Evolutionary conservation across 2,113 vertebrate species (phyloP).

Genomic region (Phalacrocorax aristotelis): DNA sequence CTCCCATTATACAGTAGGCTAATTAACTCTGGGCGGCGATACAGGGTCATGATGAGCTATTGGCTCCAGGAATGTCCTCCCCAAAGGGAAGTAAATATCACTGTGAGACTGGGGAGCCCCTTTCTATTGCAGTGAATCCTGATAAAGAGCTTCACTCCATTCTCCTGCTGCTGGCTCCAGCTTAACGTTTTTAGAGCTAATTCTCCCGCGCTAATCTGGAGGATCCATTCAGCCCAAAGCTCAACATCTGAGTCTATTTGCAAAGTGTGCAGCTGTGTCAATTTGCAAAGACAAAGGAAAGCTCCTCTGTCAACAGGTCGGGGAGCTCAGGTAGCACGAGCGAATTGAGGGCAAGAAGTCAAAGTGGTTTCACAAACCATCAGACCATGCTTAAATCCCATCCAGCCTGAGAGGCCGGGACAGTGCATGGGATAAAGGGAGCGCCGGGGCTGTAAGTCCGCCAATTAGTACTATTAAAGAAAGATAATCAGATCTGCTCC

Average conservation of each 20-base stretch:
- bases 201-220: slow-evolving; percentile 75
- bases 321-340: slow-evolving; percentile 80
- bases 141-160: slow-evolving; percentile 71
- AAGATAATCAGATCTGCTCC: slow-evolving; percentile 77
- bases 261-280: slow-evolving; percentile 93
- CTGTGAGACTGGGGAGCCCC: slow-evolving; percentile 26
- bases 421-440: slow-evolving; percentile 54
- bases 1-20: slow-evolving; percentile 57
- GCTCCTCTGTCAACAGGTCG: slow-evolving; percentile 77
- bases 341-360: slow-evolving; percentile 81
- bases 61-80: slow-evolving; percentile 39
- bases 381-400: slow-evolving; percentile 57
- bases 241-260: slow-evolving; percentile 81
- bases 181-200: slow-evolving; percentile 74
- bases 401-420: slow-evolving; percentile 33
- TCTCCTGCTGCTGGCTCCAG: slow-evolving; percentile 66
- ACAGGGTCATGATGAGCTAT: slow-evolving; percentile 20
- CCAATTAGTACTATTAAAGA: slow-evolving; percentile 75
- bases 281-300: slow-evolving; percentile 85
- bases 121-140: slow-evolving; percentile 67
- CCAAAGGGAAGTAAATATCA: slow-evolving; percentile 65
- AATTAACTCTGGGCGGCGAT: not conserved
- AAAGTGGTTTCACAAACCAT: slow-evolving; percentile 69
- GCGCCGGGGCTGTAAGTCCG: slow-evolving; percentile 18
- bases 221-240: slow-evolving; percentile 74